Base-by-base conservation (phyloP, 1,140 invertebrate genomes). In the Lerema accius region DNA sequence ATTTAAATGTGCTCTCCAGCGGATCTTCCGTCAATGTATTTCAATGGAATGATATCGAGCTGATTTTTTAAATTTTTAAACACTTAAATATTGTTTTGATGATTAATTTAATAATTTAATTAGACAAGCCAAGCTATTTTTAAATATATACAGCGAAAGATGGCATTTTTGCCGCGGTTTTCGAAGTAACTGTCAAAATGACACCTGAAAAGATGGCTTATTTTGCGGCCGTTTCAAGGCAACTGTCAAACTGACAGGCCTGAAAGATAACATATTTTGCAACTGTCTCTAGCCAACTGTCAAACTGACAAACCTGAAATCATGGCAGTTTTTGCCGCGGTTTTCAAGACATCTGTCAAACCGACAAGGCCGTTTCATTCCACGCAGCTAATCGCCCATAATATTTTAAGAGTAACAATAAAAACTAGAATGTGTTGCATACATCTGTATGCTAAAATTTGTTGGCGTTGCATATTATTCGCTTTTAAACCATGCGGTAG, bases 401-500 rank as follows among this genome's bases (percentile, higher is more conserved):
- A 55, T 75, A 75, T 77, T 73, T 78, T 73, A 75, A 78, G 43
- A 65, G 75, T 75, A 81, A 76, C 68, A 75, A 76, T 83, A 76
- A 72, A 32, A 76, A 76, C 74, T 82, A 82, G 75, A 69, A 69
- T 63, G 51, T 55, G 28, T 78, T 77, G 77, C 78, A 73, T 71
- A 65, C 42, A 50, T 75, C 71, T 73, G 69, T 74, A 66, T 59
- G 80, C 78, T 73, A 72, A 70, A 71, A 64, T 60, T 51, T 59
- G 65, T 62, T 62, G 50, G 58, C 65, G 40, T 68, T 55, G 69
- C 50, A 61, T 40, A 45, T 50, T 63, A 32, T 58, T 65, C 32
- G 74, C 70, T 86, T n/a, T n/a, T 86, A 85, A 49, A 71, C 56
- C 55, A 90, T 62, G 72, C 92, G 93, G 82, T 94, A 97, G 91